phyloP scores from a whole-genome alignment of 1,140 invertebrate genomes.

The Leucophenga varia region DNA sequence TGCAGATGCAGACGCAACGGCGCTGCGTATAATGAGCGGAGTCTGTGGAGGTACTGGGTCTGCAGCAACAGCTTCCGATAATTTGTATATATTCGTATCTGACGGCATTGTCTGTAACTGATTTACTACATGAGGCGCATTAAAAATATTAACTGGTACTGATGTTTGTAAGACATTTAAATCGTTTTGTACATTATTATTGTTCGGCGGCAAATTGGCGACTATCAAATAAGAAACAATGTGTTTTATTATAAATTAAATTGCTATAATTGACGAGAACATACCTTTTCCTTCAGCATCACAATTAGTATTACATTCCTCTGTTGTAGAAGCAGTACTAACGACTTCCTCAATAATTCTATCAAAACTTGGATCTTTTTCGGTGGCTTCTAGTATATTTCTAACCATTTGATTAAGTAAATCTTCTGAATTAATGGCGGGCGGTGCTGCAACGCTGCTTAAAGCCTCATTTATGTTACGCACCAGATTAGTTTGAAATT shows the following conservation, averaged over 20 bases:
- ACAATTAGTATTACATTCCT: too few relatives aligned
- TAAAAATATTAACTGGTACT: too few relatives aligned
- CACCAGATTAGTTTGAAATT: conserved; percentile 42
- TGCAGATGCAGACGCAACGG: conserved; percentile 19
- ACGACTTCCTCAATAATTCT: conserved; percentile 46
- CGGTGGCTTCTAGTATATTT: conserved; percentile 47
- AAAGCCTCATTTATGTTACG: conserved; percentile 46
- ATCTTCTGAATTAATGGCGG: conserved; percentile 23
- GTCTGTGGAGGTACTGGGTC: conserved; percentile 32
- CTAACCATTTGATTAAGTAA: conserved; percentile 40
- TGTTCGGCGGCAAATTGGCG: too few relatives aligned
- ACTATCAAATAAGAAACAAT: too few relatives aligned
- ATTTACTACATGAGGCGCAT: too few relatives aligned
- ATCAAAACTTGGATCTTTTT: conserved; percentile 50
- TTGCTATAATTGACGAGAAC: too few relatives aligned
- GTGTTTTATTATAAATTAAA: too few relatives aligned
- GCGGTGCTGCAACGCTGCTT: conserved; percentile 27
- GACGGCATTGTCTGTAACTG: neutral
- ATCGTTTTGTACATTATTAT: too few relatives aligned
- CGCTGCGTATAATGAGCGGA: conserved; percentile 40
- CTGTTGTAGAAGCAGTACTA: too few relatives aligned
- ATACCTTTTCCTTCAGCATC: too few relatives aligned
- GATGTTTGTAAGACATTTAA: too few relatives aligned
- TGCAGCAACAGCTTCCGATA: neutral
- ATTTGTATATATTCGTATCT: too few relatives aligned